Evolutionary conservation across 2,113 vertebrate genomes (phyloP), one percentile per base, ranked within the genome.

Genomic region (Elanus axillaris): DNA sequence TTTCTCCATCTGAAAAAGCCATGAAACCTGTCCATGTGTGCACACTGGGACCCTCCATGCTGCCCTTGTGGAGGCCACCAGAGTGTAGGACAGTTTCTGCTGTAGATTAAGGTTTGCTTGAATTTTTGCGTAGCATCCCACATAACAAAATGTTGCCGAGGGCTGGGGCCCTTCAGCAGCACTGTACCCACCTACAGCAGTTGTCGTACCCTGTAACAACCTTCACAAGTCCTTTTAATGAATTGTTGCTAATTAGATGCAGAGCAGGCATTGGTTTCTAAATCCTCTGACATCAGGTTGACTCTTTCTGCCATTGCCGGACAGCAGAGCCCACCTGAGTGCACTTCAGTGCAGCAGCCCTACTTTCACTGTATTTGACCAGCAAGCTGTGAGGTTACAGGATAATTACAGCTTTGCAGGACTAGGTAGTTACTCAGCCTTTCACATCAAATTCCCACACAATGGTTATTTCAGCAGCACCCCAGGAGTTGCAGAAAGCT

Each of bases 331-430:
- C 58, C 84, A 47, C 68, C 55, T 38, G 71, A 89, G 52, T 2
- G 14, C 36, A 4, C 13, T 9, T 58, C 66, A 50, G 81, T 10
- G 4, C 58, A 40, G 52, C 91, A 60, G 75, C 50, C 8, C 32
- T 9, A 0, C 42, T 53, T 29, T 36, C 58, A 3, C 78, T 56
- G n/a, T 11, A 2, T n/a, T 62, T 73, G 22, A 66, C 55, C 63
- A 59, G 56, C 73, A 80, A 84, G 59, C 79, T 76, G 85, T 38
- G 71, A 36, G 82, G 67, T 32, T 69, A 29, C 13, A 40, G n/a
- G 67, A 17, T 80, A 93, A 93, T 95, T 88, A 93, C 80, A 92
- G 88, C 83, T 84, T 81, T 80, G 56, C 82, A 64, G 43, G 68
- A 16, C 34, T 3, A 45, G 45, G 52, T 36, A 8, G 10, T 86